These are phyloP conservation scores for Danio jaintianensis DNA, from an alignment of 2,797 vertebrate species.

Conservation along the genomic window DNA sequence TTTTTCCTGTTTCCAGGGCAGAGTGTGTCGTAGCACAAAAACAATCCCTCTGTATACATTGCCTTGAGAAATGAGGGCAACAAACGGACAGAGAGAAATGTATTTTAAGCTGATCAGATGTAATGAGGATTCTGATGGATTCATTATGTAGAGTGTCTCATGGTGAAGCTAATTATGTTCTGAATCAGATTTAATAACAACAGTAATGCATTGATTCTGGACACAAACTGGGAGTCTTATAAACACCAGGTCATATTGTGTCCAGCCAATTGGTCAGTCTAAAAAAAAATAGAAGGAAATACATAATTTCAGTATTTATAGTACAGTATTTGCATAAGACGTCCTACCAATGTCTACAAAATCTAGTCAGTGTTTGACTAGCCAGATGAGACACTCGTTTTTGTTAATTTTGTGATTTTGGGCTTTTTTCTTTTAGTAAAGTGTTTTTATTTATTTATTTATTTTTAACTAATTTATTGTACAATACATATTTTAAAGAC, in stretches of 20 bases:
- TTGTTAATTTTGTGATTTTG: no score
- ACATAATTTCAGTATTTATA: background rate
- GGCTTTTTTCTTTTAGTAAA: no score
- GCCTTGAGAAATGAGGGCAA: conserved; percentile 25
- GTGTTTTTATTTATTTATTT: no score
- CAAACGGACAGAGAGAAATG: conserved; percentile 48
- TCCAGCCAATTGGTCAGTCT: background rate
- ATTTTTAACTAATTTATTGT: no score
- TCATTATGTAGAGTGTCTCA: conserved; percentile 46
- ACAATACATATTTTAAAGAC: no score
- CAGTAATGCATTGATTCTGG: conserved; percentile 25
- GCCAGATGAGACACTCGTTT: no score
- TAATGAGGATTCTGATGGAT: conserved; percentile 49
- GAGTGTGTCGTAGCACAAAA: background rate
- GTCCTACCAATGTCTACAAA: conserved; percentile 9
- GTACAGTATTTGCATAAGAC: background rate
- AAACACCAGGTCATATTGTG: conserved; percentile 23
- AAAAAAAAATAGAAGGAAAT: background rate
- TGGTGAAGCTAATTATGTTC: conserved; percentile 50
- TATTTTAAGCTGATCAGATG: conserved; percentile 50
- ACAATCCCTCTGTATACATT: conserved; percentile 21
- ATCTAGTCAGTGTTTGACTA: background rate
- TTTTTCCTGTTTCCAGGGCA: background rate
- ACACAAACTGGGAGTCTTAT: conserved; percentile 13
- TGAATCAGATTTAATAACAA: conserved; percentile 42